These are phyloP conservation scores for Scolopax mira DNA, from an alignment of 2,113 vertebrate species.

Conservation along the genomic window DNA sequence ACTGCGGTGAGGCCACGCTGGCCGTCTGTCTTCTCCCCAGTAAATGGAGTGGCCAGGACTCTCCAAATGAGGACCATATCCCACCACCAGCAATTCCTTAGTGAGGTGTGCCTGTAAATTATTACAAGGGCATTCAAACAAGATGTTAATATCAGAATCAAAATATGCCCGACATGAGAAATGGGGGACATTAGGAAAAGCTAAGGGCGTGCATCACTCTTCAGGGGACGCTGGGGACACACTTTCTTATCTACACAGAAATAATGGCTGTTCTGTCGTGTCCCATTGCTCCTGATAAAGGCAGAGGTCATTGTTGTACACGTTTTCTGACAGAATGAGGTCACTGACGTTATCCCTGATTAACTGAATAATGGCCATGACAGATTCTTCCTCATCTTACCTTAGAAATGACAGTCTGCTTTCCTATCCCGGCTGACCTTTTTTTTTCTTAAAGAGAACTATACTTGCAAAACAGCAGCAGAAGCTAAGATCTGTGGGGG, in stretches of 20 bases:
- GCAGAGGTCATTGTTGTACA: constrained; percentile 51
- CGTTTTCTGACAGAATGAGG: constrained; percentile 69
- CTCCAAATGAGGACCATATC: not conserved
- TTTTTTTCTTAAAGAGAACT: not conserved
- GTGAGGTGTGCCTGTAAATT: not conserved
- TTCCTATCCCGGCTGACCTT: not conserved
- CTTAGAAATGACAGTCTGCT: constrained; percentile 11
- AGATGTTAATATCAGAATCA: not conserved
- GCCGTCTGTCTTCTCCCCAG: not conserved
- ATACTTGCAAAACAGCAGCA: not conserved
- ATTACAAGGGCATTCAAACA: not conserved
- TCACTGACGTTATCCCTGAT: constrained; percentile 40
- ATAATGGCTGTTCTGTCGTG: not conserved
- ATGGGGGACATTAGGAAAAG: not conserved
- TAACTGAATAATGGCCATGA: constrained; percentile 59
- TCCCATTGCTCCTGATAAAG: constrained; percentile 36
- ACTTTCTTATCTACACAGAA: constrained; percentile 40
- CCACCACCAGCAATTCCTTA: not conserved
- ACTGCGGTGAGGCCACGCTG: not conserved
- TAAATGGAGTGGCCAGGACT: not conserved
- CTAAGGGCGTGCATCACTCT: not conserved
- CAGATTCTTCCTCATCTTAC: constrained; percentile 32
- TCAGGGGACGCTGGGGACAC: too few species aligned
- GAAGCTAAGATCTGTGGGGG: not conserved
- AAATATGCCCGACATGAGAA: constrained; percentile 12